Conservation (phyloP, 2,113 vertebrate species). For the Oxyura jamaicensis region DNA sequence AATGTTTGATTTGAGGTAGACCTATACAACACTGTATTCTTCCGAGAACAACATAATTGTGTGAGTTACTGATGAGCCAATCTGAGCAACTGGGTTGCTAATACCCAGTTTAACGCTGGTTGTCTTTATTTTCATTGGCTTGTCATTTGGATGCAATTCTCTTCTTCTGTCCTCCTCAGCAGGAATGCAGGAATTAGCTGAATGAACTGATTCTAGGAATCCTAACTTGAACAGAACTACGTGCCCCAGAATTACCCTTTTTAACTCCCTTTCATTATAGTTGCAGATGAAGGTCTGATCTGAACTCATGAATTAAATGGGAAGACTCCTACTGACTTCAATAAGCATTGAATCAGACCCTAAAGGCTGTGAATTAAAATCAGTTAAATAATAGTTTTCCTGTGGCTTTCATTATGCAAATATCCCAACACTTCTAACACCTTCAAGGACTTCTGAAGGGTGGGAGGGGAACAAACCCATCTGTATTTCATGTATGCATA, state of each 20-base stretch:
- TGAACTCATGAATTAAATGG: slow-evolving; percentile 29
- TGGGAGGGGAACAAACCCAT: not conserved
- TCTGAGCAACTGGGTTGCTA: not conserved
- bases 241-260: not conserved
- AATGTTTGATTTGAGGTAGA: not conserved
- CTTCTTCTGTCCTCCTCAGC: not conserved
- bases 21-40: not conserved
- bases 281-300: not conserved
- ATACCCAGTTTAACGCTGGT: not conserved
- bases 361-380: slow-evolving; percentile 29
- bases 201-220: not conserved
- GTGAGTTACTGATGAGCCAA: not conserved
- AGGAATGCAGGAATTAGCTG: not conserved
- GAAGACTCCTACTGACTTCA: slow-evolving; percentile 23
- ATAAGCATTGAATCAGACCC: slow-evolving; percentile 17
- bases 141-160: not conserved
- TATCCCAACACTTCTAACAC: not conserved
- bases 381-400: slow-evolving; percentile 23
- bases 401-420: slow-evolving; percentile 42
- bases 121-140: not conserved
- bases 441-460: not conserved
- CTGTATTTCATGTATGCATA: not conserved
- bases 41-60: not conserved
- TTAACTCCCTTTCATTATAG: not conserved
- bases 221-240: not conserved